Evolutionary conservation across 2,888 invertebrate genomes (phyloP), one percentile per base, ranked within the genome.

Genomic region (Chouioia cunea): DNA sequence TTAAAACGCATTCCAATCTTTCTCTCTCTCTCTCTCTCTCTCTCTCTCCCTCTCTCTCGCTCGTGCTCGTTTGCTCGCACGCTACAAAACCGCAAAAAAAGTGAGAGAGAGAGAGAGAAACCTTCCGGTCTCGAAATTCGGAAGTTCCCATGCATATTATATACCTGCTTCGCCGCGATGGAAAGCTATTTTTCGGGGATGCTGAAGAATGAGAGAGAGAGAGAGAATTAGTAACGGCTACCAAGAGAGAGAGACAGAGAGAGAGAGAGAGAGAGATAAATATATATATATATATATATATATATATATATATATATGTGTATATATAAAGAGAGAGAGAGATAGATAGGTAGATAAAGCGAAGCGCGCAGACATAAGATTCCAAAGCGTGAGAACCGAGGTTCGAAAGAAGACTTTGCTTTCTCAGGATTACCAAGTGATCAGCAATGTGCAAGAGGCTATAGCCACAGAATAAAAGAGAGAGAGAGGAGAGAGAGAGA

Each of bases 391-490:
- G 82, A 82, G 82, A 83, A 83, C 78, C 77, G 71, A 79, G 80
- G 75, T 80, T 82, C 80, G 76, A 79, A 80, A 81, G 79, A 77
- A 78, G 79, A 74, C 77, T 77, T 77, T 66, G 73, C 75, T 77
- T 83, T 84, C 82, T 81, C 81, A 82, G 80, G 78, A 74, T 70
- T 81, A 83, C 76, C 82, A 83, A 82, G 81, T 76, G 27, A 27
- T 27, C 27, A 27, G 27, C 27, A 27, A 27, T n/a, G 15, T 22
- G 56, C 18, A 22, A 18, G 20, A 15, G 22, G 54, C 54, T 59
- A 46, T 50, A 23, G n/a, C 3, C 23, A 20, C 18, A 57, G 23
- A 18, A 12, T 6, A 15, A 23, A 14, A 22, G 8, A n/a, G 27
- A 46, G 22, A 60, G 16, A 10, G 16, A 53, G 23, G 20, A 27